Evolutionary conservation across 2,113 vertebrate genomes (phyloP).

Genomic region (Elephas maximus): DNA sequence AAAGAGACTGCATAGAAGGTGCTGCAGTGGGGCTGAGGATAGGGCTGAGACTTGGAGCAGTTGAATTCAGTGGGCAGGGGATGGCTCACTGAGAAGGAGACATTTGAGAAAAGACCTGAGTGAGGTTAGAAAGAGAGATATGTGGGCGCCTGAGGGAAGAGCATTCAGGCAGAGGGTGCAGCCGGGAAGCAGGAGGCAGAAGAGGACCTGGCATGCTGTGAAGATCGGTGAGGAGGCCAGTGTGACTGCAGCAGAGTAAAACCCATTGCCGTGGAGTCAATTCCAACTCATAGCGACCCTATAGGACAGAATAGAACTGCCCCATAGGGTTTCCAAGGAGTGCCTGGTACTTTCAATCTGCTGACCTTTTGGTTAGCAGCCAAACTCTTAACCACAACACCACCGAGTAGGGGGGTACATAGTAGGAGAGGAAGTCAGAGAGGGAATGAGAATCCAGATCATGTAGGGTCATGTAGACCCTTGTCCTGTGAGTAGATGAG

Average conservation of each 20-base stretch:
- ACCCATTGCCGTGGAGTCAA: no score
- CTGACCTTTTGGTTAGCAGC: no score
- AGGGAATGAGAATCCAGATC: background rate
- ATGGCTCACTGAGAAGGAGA: background rate
- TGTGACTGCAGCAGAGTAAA: background rate
- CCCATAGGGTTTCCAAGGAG: no score
- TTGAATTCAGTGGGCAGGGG: background rate
- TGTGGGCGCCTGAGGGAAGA: background rate
- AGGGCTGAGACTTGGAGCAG: background rate
- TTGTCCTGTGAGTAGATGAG: background rate
- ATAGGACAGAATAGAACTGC: no score
- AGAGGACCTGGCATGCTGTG: fast-evolving
- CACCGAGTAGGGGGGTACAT: no score
- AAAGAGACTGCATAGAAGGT: background rate
- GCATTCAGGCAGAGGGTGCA: background rate
- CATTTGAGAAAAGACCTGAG: background rate
- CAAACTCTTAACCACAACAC: no score
- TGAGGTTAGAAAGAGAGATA: background rate
- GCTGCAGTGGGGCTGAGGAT: background rate
- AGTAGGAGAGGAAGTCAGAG: background rate
- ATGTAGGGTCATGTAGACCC: no score
- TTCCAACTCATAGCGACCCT: no score
- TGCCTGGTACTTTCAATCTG: no score
- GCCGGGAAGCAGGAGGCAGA: background rate
- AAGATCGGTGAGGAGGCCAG: background rate